A percentile compares a stretch with the other conserved stretches of the same genome.
phyloP scores from a whole-genome alignment of 2,113 vertebrate species.

The Chloropsis cyanopogon region DNA sequence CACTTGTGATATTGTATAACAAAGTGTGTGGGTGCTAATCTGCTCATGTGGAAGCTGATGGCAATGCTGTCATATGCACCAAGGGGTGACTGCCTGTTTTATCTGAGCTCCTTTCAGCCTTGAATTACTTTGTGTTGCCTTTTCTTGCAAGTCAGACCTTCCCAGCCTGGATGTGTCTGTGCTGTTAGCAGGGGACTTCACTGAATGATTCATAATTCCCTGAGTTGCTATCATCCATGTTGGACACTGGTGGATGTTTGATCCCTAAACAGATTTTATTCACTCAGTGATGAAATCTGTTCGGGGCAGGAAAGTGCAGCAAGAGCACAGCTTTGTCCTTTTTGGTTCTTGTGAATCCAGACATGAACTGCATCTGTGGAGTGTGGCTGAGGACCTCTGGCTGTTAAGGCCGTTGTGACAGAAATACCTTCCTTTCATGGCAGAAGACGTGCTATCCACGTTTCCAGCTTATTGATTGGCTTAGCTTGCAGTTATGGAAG shows the following conservation, averaged over 20 bases:
- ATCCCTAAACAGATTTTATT: background rate
- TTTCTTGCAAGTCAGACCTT: background rate
- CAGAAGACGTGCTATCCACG: rapidly evolving
- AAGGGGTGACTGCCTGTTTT: background rate
- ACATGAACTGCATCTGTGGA: background rate
- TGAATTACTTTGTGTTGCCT: background rate
- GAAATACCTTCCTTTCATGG: background rate
- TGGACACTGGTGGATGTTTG: background rate
- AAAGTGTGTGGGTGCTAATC: background rate
- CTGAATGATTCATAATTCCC: background rate
- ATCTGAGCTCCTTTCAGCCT: background rate
- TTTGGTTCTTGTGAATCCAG: background rate
- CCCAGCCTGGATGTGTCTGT: background rate
- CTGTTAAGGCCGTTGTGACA: background rate
- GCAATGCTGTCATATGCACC: rapidly evolving
- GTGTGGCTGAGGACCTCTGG: rapidly evolving
- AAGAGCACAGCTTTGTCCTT: background rate
- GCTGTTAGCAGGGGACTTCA: background rate
- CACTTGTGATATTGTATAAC: background rate
- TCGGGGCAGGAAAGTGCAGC: background rate
- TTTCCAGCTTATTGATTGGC: background rate
- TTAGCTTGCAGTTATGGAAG: background rate
- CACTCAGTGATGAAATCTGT: background rate
- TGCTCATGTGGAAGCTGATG: background rate
- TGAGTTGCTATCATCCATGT: background rate